These are phyloP conservation scores for Chalcis sispes DNA, from an alignment of 2,888 invertebrate species.

Conservation along the genomic window DNA sequence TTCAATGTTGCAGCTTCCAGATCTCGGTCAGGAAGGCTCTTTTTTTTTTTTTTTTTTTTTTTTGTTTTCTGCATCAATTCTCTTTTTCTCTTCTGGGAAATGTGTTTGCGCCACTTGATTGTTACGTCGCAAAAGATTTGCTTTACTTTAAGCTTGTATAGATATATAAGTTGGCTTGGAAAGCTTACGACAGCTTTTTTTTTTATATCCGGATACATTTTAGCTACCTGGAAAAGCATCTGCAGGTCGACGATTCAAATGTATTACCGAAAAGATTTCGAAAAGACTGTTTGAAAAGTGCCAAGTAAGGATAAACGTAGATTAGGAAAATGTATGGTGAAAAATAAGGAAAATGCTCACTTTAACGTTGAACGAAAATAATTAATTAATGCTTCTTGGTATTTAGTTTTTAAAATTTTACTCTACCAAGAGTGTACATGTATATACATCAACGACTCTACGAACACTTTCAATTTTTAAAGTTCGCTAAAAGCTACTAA, in stretches of 20 bases:
- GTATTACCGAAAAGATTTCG: neutral
- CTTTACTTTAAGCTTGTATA: neutral
- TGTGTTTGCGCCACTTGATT: constrained; percentile 25
- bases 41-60: neutral
- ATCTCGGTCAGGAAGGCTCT: constrained; percentile 32
- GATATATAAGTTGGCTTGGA: neutral
- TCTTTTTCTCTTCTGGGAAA: constrained; percentile 4
- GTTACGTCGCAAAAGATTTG: constrained; percentile 26
- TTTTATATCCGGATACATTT: neutral
- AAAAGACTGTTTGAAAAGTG: neutral
- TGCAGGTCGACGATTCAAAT: constrained; percentile 46
- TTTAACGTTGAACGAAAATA: neutral
- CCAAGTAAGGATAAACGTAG: neutral
- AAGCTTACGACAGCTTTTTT: too few relatives aligned
- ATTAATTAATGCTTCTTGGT: too few relatives aligned
- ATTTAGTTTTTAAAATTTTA: too few relatives aligned
- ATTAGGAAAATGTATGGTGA: neutral
- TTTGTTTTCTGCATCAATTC: neutral
- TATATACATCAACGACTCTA: too few relatives aligned
- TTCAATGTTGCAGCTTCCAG: neutral
- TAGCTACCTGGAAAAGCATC: constrained; percentile 52
- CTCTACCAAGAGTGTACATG: too few relatives aligned
- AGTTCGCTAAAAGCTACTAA: too few relatives aligned
- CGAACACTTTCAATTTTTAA: too few relatives aligned
- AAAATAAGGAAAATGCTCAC: neutral